These are phyloP conservation scores for Pocillopora verrucosa DNA, from an alignment of 64 coral and sea anemone genomes.

Conservation along the genomic window DNA sequence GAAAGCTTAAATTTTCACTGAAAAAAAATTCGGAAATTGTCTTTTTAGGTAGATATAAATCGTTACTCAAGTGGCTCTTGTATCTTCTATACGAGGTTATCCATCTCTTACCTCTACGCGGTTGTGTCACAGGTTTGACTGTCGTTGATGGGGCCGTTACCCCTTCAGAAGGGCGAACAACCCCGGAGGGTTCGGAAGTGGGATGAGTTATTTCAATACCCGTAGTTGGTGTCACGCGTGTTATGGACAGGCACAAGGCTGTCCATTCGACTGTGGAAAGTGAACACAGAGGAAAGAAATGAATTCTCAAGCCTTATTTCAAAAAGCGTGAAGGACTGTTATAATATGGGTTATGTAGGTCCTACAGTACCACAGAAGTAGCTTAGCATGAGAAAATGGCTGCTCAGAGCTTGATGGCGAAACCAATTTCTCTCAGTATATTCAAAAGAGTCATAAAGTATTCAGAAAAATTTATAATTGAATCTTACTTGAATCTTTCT, in stretches of 20 bases:
- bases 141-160: not conserved
- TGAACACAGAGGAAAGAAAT: not conserved
- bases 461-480: not conserved
- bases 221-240: slow-evolving; percentile 38
- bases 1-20: too few species aligned
- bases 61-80: too few species aligned
- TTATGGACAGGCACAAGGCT: slow-evolving; percentile 49
- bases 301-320: too few species aligned
- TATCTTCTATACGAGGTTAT: too few species aligned
- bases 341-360: too few species aligned
- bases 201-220: not conserved
- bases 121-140: not conserved
- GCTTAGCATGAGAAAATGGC: not conserved
- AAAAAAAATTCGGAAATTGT: too few species aligned
- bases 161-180: not conserved
- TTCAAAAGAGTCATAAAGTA: not conserved
- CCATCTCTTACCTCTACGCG: not conserved
- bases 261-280: not conserved
- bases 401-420: not conserved
- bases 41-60: too few species aligned
- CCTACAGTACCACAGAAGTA: not conserved
- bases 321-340: too few species aligned
- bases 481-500: slow-evolving; percentile 55
- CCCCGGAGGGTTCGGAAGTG: not conserved
- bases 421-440: not conserved